Evolutionary conservation across 2,888 invertebrate genomes (phyloP), one percentile per base, ranked within the genome.

Genomic region (Sarcophaga variegata): DNA sequence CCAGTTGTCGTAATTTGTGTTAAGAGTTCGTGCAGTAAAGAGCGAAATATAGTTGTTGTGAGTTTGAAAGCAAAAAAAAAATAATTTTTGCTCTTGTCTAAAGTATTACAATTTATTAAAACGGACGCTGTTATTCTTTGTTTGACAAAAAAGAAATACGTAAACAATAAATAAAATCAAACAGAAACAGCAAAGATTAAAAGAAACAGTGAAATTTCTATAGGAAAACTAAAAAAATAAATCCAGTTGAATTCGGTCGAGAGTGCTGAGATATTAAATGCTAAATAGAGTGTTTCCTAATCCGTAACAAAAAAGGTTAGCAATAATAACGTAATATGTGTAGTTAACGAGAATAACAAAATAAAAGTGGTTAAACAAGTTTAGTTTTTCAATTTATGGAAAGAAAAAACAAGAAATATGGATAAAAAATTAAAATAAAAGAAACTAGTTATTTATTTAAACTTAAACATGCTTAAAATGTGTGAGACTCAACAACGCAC

Each of bases 291-390:
- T 74, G 72, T 83, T 69, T 79, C 64, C 60, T 66, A 71, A 67
- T 60, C 17, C 66, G 37, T 64, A 76, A 64, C 4, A 82, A 82
- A 83, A 84, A 84, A 84, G 78, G 83, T 81, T 81, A 81, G 81
- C 70, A 83, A 37, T 70, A 81, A 14, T 66, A 81, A 71, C 66
- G 81, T 87, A 79, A 79, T 76, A 54, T 54, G 37, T 37, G 8
- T 37, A 37, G 81, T 83, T 74, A 27, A 54, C 75, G 64, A 78
- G 76, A 80, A 79, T 76, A 67, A 62, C 63, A 27, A 49, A 47
- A 62, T 8, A 77, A 87, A 87, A 87, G 87, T 87, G 78, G 87
- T 76, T 60, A 80, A 87, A 87, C 87, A 79, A 79, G 87, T 87
- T 54, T 84, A 81, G 66, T 81, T 83, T 74, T 81, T 25, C 45